phyloP scores from a whole-genome alignment of 2,113 vertebrate species.

The Lynx canadensis region DNA sequence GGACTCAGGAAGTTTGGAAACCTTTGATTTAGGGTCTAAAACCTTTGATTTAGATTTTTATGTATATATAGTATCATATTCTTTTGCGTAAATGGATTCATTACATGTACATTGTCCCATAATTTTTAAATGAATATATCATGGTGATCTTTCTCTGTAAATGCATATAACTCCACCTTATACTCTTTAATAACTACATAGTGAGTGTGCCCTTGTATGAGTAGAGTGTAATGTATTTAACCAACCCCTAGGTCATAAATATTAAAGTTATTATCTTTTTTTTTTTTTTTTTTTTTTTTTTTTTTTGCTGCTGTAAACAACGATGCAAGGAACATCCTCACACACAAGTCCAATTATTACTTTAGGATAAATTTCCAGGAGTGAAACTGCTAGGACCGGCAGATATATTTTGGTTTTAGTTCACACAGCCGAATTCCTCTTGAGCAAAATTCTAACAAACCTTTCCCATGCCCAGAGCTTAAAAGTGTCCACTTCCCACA shows the following conservation, averaged over 20 bases:
- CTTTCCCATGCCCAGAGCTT: neutral
- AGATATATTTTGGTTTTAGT: neutral
- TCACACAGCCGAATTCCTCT: neutral
- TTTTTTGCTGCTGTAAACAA: neutral
- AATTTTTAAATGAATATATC: neutral
- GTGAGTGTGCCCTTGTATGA: neutral
- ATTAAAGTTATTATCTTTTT: neutral
- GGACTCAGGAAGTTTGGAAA: neutral
- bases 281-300: neutral
- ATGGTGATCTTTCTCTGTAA: neutral
- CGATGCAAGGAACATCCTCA: neutral
- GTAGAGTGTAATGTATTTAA: conserved; percentile 13
- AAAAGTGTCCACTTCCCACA: neutral
- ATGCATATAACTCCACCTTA: neutral
- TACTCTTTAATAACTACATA: conserved; percentile 1
- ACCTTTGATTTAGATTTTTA: neutral
- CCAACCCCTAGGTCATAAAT: neutral
- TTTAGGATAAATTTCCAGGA: neutral
- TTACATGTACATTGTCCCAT: neutral
- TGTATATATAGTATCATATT: neutral
- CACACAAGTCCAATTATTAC: neutral
- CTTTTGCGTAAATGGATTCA: neutral
- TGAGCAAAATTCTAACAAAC: neutral
- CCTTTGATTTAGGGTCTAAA: neutral
- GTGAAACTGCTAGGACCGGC: neutral